These are phyloP conservation scores for Drosophila kanapiae DNA, from an alignment of 1,140 invertebrate genomes.

Conservation along the genomic window DNA sequence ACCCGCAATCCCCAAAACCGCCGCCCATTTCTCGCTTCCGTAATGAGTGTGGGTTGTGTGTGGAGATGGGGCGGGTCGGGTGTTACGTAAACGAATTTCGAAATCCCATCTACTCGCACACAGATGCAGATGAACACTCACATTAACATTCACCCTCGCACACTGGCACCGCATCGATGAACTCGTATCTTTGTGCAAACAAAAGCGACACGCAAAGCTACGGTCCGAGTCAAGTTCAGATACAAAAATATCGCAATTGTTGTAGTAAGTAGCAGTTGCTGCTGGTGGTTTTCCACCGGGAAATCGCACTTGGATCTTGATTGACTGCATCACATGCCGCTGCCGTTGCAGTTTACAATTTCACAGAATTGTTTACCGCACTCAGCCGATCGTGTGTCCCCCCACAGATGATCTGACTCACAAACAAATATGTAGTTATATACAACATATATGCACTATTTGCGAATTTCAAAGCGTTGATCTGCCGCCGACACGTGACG, in stretches of 20 bases:
- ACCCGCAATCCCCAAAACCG: constrained; percentile 7
- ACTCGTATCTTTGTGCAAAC: constrained; percentile 63
- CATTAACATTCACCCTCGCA: neutral
- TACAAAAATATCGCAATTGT: constrained; percentile 51
- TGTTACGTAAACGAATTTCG: constrained; percentile 72
- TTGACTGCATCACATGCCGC: constrained; percentile 49
- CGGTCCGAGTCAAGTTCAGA: constrained; percentile 65
- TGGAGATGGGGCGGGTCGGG: constrained; percentile 11
- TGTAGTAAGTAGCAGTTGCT: constrained; percentile 12
- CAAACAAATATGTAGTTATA: constrained; percentile 24
- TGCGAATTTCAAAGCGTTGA: constrained; percentile 22
- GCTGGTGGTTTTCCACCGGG: constrained; percentile 43
- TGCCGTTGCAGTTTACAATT: constrained; percentile 57
- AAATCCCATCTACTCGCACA: constrained; percentile 59
- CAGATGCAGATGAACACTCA: constrained; percentile 18
- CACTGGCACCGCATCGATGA: constrained; percentile 30
- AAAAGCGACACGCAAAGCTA: constrained; percentile 65
- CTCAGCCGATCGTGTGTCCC: constrained; percentile 47
- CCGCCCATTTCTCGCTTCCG: constrained; percentile 38
- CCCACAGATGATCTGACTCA: constrained; percentile 34
- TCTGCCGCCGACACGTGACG: constrained; percentile 40
- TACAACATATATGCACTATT: constrained; percentile 8
- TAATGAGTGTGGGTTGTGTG: constrained; percentile 18
- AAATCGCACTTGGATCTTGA: constrained; percentile 57
- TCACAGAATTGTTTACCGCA: constrained; percentile 63